Evolutionary conservation across 2,888 invertebrate genomes (phyloP), one percentile per base, ranked within the genome.

Genomic region (Parnassius apollo): DNA sequence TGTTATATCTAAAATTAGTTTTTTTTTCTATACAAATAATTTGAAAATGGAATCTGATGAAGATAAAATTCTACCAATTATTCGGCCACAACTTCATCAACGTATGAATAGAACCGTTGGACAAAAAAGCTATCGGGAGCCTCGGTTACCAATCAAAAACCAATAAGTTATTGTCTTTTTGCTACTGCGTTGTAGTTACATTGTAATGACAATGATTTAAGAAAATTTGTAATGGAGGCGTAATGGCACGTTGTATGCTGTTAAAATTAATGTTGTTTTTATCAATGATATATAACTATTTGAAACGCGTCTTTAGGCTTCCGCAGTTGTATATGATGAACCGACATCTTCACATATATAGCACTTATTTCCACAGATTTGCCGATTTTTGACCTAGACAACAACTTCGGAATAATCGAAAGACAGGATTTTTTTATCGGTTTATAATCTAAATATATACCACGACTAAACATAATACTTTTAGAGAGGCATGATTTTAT

Each of bases 141-240:
- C 13, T 9, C 58, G 25, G 62, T 62, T 50, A 44, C 49, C 60
- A 64, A 57, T 60, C 57, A 57, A 53, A 57, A 60, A 57, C 49
- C 64, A 35, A 48, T 58, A 60, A 42, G 44, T 61, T 60, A 64
- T 64, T 64, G 60, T 64, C 64, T 64, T 57, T 64, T 64, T 64
- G 59, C 60, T 61, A 64, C 59, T 57, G 57, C 44, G 25, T 11
- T 44, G 44, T 64, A 60, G 57, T 64, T 61, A 60, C 60, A 57
- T 25, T 59, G 65, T 86, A 86, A 88, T 86, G 81, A 78, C 78
- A 85, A 82, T 83, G 84, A 85, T 82, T 83, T 76, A 71, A 66
- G 74, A 69, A 72, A 80, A 83, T 77, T 80, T 74, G 75, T 69
- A 67, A 72, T 73, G 78, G 52, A 55, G 71, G 71, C 77, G 77